Base-by-base conservation (phyloP, 2,888 invertebrate genomes). In the Noctua janthe region DNA sequence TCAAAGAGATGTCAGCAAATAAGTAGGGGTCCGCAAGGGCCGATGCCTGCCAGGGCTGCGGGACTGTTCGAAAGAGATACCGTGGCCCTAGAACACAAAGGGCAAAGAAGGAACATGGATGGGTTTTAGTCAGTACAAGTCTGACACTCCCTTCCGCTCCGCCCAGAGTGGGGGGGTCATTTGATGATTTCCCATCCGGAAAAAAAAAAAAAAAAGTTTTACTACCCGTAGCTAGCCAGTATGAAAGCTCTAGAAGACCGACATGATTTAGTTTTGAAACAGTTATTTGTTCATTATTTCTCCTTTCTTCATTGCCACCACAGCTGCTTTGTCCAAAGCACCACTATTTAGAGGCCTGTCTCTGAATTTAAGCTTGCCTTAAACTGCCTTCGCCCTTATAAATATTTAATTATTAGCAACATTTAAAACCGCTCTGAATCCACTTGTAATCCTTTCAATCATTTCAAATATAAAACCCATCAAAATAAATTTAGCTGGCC, bases 401-500 rank as follows among this genome's bases (percentile, higher is more conserved):
- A n/a, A 83, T 83, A 71, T 59, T 83, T 75, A 23, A 47, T 69
- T 83, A 76, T 64, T 49, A 71, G 10, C 71, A 69, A 67, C 13
- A 51, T 80, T 59, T 29, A 29, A 70, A 71, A 81, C n/a, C 43
- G 62, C 49, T 20, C n/a, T 0, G 4, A 75, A 74, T 49, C 39
- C 71, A 56, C n/a, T 81, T 39, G 59, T 81, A 71, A 82, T 69
- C 64, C 59, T 81, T 82, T 86, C 54, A 83, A 82, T 83, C 3
- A 66, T 83, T 78, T 71, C 13, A 71, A 43, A 76, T 74, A 73
- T 51, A 35, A 78, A 76, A 39, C 73, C 73, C 35, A 78, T 54
- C 59, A 81, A 73, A 77, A 87, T 78, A 74, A 67, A 79, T 85
- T 87, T 73, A 47, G 67, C 82, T 43, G 67, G 23, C 43, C 78